Evolutionary conservation across 2,888 invertebrate species (phyloP), one percentile per base, ranked within the genome.

Genomic region (Euphydryas editha): DNA sequence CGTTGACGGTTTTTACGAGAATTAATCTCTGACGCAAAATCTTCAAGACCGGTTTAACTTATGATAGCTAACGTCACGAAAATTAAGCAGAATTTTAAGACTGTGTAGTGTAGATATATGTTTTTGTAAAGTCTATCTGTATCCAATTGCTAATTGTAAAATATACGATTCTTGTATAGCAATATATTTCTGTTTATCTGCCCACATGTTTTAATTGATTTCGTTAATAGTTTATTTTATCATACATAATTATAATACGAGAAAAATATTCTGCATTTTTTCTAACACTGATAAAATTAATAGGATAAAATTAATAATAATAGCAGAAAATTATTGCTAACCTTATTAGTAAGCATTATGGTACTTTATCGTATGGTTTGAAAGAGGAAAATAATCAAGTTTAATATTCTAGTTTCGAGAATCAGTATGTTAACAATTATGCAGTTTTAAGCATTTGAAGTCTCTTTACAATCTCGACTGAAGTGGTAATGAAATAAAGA

Each of bases 21-120:
- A 44, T 42, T 61, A 42, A 59, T 15, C 60, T 39, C 13, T 61
- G 61, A 61, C 61, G 61, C 44, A 61, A 54, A 54, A 54, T 17
- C 37, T 15, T 30, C n/a, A 51, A 10, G 44, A 61, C 61, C 54
- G 54, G 54, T 61, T 55, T 42, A 2, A 24, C n/a, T 24, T 54
- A 42, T 36, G 54, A 30, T 17, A 8, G n/a, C 3, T 15, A 54
- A 54, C 51, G 54, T 30, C 54, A 54, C 54, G 11, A 36, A 54
- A 30, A 36, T 8, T 49, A 17, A 30, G 24, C 2, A 7, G 30
- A 54, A n/a, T 10, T 54, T 24, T 30, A 54, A 54, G 30, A 54
- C 30, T 15, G 8, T 0, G 15, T 54, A 20, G 20, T 4, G 21
- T 49, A 5, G 11, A 21, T 7, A 18, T 20, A 1, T 49, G 10